Evolutionary conservation across 2,113 vertebrate species (phyloP).

Genomic region (Mesitornis unicolor): DNA sequence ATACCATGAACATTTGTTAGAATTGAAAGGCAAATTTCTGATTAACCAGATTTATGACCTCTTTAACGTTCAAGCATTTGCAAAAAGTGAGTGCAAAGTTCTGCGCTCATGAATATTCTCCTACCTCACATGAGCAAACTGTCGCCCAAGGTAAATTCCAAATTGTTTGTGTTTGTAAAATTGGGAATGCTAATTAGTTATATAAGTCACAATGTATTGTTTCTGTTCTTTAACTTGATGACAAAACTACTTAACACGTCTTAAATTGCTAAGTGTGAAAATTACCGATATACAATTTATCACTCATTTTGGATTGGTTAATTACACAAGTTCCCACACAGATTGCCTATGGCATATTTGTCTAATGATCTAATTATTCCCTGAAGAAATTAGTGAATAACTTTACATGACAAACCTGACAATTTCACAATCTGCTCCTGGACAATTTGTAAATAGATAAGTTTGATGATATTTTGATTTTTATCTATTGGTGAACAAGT

Average conservation of each 20-base stretch:
- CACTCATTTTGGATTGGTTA: constrained; percentile 70
- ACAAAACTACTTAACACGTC: constrained; percentile 65
- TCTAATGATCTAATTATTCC: constrained; percentile 65
- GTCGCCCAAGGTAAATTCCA: constrained; percentile 61
- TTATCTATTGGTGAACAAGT: constrained; percentile 67
- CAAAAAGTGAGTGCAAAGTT: constrained; percentile 65
- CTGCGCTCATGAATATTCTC: constrained; percentile 66
- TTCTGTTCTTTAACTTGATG: constrained; percentile 59
- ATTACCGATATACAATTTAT: constrained; percentile 67
- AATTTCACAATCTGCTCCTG: constrained; percentile 65
- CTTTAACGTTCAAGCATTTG: constrained; percentile 66
- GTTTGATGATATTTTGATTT: constrained; percentile 69
- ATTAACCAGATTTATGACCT: constrained; percentile 68
- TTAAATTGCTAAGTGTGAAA: constrained; percentile 65
- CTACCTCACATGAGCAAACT: constrained; percentile 66
- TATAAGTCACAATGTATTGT: constrained; percentile 64
- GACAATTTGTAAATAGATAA: constrained; percentile 66
- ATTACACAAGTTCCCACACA: constrained; percentile 67
- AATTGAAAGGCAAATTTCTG: constrained; percentile 70
- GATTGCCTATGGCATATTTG: constrained; percentile 68
- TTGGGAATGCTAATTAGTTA: constrained; percentile 65
- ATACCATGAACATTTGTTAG: constrained; percentile 67
- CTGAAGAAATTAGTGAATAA: constrained; percentile 69
- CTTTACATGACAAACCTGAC: constrained; percentile 67
- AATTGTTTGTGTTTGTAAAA: constrained; percentile 69